Evolutionary conservation across 1,140 invertebrate species (phyloP).

Genomic region (Prorops nasuta): DNA sequence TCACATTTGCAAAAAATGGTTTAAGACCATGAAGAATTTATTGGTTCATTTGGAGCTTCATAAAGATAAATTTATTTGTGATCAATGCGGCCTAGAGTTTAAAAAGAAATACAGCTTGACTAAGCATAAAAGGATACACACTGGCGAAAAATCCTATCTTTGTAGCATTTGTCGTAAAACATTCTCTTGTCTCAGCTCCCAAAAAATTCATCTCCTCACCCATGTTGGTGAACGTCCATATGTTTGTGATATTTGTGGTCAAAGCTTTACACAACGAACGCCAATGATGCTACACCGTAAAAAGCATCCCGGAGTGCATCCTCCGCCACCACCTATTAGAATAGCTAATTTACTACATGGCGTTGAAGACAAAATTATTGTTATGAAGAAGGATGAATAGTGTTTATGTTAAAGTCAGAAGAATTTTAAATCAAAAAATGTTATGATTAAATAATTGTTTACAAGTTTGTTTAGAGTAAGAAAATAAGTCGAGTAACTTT

Average conservation of each 20-base stretch:
- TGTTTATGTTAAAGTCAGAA: neutral
- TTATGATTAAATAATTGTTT: too few relatives aligned
- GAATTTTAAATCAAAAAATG: too few relatives aligned
- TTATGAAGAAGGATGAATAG: slow-evolving; percentile 25
- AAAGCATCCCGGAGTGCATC: slow-evolving; percentile 59
- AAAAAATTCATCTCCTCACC: slow-evolving; percentile 53
- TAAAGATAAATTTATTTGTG: slow-evolving; percentile 58
- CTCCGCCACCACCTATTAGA: slow-evolving; percentile 44
- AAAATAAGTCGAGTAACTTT: too few relatives aligned
- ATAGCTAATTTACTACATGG: slow-evolving; percentile 45
- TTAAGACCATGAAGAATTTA: slow-evolving; percentile 53
- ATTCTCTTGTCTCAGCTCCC: slow-evolving; percentile 55
- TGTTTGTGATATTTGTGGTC: slow-evolving; percentile 55
- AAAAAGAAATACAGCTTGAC: slow-evolving; percentile 64
- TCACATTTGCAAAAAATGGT: slow-evolving; percentile 51
- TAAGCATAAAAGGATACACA: slow-evolving; percentile 64
- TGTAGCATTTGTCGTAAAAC: slow-evolving; percentile 62
- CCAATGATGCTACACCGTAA: slow-evolving; percentile 54
- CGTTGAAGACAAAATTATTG: slow-evolving; percentile 43
- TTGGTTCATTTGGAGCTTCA: slow-evolving; percentile 49
- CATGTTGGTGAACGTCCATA: slow-evolving; percentile 59
- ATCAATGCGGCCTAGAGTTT: slow-evolving; percentile 62
- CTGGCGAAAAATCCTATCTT: slow-evolving; percentile 66
- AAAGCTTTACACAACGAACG: slow-evolving; percentile 54
- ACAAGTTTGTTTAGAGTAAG: too few relatives aligned